A percentile compares a stretch with the other conserved stretches of the same genome.
Evolutionary conservation across 2,888 invertebrate genomes (phyloP).

Genomic region (Belgica antarctica): DNA sequence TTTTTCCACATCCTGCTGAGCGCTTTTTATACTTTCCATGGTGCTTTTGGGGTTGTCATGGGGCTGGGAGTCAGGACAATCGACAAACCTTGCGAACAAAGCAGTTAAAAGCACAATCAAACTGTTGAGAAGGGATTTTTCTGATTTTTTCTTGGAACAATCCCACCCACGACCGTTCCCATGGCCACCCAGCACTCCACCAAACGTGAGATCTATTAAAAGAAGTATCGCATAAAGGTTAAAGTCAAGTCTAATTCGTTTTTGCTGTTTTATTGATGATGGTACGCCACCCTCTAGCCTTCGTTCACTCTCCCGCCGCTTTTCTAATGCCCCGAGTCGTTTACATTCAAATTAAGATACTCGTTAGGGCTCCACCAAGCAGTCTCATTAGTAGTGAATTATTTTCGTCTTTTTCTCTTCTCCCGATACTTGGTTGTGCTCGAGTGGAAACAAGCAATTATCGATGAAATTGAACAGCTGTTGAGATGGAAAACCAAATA

Average conservation of each 20-base stretch:
- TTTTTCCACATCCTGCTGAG: neutral
- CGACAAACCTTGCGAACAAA: no score
- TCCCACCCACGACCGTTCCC: no score
- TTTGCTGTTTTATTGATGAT: constrained; percentile 9
- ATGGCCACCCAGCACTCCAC: no score
- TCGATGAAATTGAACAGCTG: constrained; percentile 44
- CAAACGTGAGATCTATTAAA: neutral
- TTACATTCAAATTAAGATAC: constrained; percentile 36
- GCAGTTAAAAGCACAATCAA: no score
- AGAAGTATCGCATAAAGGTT: neutral
- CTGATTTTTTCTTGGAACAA: no score
- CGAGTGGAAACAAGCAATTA: constrained; percentile 31
- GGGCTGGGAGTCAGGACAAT: no score
- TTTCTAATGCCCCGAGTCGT: constrained; percentile 9
- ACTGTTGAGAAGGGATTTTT: no score
- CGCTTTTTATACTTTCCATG: neutral
- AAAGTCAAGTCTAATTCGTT: constrained; percentile 1
- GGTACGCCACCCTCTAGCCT: neutral
- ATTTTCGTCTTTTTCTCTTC: constrained; percentile 3
- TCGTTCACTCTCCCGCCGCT: neutral
- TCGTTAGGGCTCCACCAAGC: neutral
- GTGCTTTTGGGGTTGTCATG: no score
- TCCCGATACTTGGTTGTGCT: neutral
- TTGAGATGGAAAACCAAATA: constrained; percentile 22
- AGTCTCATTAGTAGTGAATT: neutral